These are phyloP conservation scores for Papilio elwesi DNA, from an alignment of 2,888 invertebrate genomes.

Conservation along the genomic window DNA sequence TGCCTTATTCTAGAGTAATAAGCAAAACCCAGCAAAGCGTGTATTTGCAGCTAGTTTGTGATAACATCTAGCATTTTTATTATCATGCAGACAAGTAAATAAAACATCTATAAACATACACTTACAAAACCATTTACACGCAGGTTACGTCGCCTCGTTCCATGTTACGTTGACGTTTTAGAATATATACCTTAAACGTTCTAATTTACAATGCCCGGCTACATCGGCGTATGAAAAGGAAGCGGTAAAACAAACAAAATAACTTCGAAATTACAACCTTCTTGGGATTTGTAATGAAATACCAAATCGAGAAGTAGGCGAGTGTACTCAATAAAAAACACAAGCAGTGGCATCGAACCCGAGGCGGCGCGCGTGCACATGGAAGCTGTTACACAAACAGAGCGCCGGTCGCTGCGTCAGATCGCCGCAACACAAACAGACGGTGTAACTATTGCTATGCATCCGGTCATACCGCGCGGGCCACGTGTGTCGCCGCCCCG, in stretches of 20 bases:
- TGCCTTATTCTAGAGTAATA: too few relatives aligned
- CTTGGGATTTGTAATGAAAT: conserved; percentile 12
- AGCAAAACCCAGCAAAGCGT: too few relatives aligned
- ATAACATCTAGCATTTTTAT: not conserved
- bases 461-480: conserved; percentile 32
- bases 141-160: not conserved
- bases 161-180: not conserved
- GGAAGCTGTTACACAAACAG: conserved; percentile 24
- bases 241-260: conserved; percentile 12
- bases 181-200: not conserved
- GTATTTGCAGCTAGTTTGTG: not conserved
- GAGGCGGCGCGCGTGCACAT: not conserved
- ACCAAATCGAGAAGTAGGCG: not conserved
- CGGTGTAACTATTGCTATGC: conserved; percentile 26
- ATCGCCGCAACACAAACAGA: conserved; percentile 19
- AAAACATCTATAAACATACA: not conserved
- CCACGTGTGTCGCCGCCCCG: conserved; percentile 27
- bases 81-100: not conserved
- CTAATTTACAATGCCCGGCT: not conserved
- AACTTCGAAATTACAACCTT: conserved; percentile 3
- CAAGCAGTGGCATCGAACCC: conserved; percentile 21
- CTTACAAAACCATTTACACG: not conserved
- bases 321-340: conserved; percentile 4
- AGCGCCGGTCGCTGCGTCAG: conserved; percentile 3
- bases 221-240: not conserved